Evolutionary conservation across 2,888 invertebrate genomes (phyloP).

Genomic region (Mesorhabditis sp.): DNA sequence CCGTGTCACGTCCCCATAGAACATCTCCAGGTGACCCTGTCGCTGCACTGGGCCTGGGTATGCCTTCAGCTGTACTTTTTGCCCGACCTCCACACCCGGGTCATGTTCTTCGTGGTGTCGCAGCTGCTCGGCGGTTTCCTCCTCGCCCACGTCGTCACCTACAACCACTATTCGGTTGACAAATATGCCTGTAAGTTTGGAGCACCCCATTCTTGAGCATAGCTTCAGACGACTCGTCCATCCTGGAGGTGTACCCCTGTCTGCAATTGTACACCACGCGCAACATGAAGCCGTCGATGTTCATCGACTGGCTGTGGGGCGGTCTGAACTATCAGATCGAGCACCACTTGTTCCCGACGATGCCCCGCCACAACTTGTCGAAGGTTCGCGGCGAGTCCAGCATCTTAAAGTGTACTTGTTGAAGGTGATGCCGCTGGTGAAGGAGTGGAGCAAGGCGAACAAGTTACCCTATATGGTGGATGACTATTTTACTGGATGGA

Average conservation of each 20-base stretch:
- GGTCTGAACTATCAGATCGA: slow-evolving; percentile 56
- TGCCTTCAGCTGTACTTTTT: slow-evolving; percentile 47
- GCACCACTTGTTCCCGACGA: slow-evolving; percentile 54
- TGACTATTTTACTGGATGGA: slow-evolving; percentile 55
- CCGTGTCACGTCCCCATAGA: no score
- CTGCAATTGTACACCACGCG: slow-evolving; percentile 55
- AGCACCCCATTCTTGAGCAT: not conserved
- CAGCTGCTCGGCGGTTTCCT: slow-evolving; percentile 54
- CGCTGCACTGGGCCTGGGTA: slow-evolving; percentile 49
- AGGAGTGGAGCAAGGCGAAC: slow-evolving; percentile 50
- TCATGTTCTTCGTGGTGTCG: slow-evolving; percentile 37
- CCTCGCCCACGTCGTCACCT: slow-evolving; percentile 55
- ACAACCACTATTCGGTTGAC: slow-evolving; percentile 56
- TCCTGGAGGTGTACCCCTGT: slow-evolving; percentile 53
- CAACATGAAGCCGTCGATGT: slow-evolving; percentile 48
- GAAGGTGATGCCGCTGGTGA: slow-evolving; percentile 52
- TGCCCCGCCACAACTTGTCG: slow-evolving; percentile 53
- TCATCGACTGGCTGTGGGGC: slow-evolving; percentile 56
- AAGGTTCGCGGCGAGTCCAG: slow-evolving; percentile 21
- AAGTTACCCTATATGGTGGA: slow-evolving; percentile 56
- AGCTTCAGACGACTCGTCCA: slow-evolving; percentile 44
- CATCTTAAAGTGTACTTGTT: not conserved
- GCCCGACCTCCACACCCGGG: slow-evolving; percentile 31
- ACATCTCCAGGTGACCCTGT: slow-evolving; percentile 33
- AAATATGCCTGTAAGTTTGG: slow-evolving; percentile 47